A percentile compares a stretch with the other conserved stretches of the same genome.
Conservation (phyloP, 2,797 vertebrate species). For the Sitta carolinensis region DNA sequence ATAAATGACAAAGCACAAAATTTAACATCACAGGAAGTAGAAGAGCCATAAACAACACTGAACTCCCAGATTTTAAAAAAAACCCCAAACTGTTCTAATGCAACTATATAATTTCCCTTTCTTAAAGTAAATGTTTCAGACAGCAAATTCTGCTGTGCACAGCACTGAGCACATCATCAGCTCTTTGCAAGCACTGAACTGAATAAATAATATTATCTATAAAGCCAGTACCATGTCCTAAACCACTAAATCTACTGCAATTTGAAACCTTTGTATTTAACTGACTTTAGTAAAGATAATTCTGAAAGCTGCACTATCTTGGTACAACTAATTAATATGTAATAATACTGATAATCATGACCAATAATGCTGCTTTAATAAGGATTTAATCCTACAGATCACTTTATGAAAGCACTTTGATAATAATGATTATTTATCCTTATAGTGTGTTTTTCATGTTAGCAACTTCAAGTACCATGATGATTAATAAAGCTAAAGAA, state of each 20-base stretch:
- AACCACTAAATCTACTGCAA: slow-evolving; percentile 1
- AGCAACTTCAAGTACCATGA: slow-evolving; percentile 23
- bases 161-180: background rate
- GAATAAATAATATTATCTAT: slow-evolving; percentile 16
- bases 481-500: slow-evolving; percentile 60
- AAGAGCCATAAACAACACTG: background rate
- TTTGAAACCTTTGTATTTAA: slow-evolving; percentile 34
- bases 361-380: slow-evolving; percentile 51
- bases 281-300: slow-evolving; percentile 24
- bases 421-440: slow-evolving; percentile 61
- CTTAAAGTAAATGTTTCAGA: background rate
- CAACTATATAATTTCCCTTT: background rate
- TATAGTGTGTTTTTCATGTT: slow-evolving; percentile 40
- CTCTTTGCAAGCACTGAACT: background rate
- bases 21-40: background rate
- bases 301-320: slow-evolving; percentile 31
- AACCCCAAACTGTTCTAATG: background rate
- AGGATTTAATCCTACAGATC: slow-evolving; percentile 52
- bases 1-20: background rate
- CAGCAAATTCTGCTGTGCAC: slow-evolving; percentile 1
- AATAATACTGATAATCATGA: slow-evolving; percentile 35
- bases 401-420: slow-evolving; percentile 45
- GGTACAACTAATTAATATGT: slow-evolving; percentile 38
- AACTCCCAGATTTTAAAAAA: background rate
- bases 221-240: background rate